Evolutionary conservation across 1,140 invertebrate species (phyloP), one percentile per base, ranked within the genome.

Genomic region (Pogonomyrmex barbatus): DNA sequence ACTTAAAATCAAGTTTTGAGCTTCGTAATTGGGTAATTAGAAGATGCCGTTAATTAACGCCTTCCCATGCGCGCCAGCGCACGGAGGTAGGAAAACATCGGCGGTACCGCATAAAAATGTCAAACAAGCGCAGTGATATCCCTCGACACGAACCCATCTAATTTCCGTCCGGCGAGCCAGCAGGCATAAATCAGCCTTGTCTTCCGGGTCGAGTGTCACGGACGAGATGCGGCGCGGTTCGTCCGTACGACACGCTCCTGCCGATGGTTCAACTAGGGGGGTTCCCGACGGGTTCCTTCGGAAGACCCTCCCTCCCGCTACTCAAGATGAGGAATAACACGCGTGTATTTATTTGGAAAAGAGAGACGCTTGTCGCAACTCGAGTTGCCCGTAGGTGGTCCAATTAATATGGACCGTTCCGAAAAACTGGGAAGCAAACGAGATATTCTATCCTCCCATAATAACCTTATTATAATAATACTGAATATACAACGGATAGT

Each of bases 341-440:
- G 76, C 56, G 87, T 79, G 73, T 90, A 87, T 87, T 89, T 87
- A 58, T 71, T 87, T 79, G 87, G 81, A 79, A 77, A 87, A 89
- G 62, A 58, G 79, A 89, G 50, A 62, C 87, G 87, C 60, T 70
- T 82, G 79, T 82, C 79, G 79, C 79, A 82, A 82, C 79, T 52
- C 52, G 14, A 42, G 17, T 56, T 73, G 3, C 10, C 68, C 54
- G 42, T 83, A 75, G 79, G 79, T 83, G 79, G 79, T 83, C 79
- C 79, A 83, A 83, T 83, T 75, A 83, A 83, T 83, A 42, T 10
- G 33, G 30, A 39, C 54, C 60, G 50, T 58, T 8, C 39, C 50
- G 24, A 24, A 47, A 62, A 75, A 83, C 30, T 83, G 24, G 68
- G 54, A 73, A 62, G 45, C 67, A 73, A 83, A 83, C 4, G 54